Base-by-base conservation (phyloP, 1,140 invertebrate genomes). In the Diabrotica virgifera region DNA sequence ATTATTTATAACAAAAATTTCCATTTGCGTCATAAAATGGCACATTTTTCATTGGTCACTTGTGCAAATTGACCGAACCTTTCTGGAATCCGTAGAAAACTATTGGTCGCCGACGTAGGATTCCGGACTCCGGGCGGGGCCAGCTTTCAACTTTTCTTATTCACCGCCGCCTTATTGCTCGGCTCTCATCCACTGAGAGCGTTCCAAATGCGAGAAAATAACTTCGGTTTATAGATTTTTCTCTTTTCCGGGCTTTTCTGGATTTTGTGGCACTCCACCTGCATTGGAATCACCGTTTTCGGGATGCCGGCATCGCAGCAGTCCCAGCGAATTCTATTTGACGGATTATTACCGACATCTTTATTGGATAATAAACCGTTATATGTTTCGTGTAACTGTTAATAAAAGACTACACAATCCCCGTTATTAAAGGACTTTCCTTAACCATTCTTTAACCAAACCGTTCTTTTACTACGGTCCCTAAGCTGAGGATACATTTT, bases 1-100 rank as follows among this genome's bases (percentile, higher is more conserved):
- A 72, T 72, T 69, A 72, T 72, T 72, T 72, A 72, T 72, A 72
- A 72, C 70, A 71, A 71, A 71, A 71, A 71, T 67, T 63, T 58
- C 58, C 68, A 67, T 71, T 65, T 69, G 65, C 68, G 70, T 72
- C 68, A 72, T 66, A 52, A 72, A 68, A 70, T 64, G 37, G 38
- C 50, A 36, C 64, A 56, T 67, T 67, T 69, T 71, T 61, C 59
- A 72, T 72, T 72, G 71, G 71, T 70, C 71, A 70, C 52, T 68
- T 2, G 10, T 40, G 64, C 57, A 65, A 69, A 65, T 70, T 72
- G 70, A 72, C 70, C 70, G 67, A 72, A 70, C 70, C 70, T 72
- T 70, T 70, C 52, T 12, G 64, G 35, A 53, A 24, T 53, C 57
- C 62, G 14, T 59, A 66, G 62, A 64, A 62, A 64, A 70, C 71